phyloP scores from a whole-genome alignment of 2,113 vertebrate species.

The Prionailurus bengalensis region DNA sequence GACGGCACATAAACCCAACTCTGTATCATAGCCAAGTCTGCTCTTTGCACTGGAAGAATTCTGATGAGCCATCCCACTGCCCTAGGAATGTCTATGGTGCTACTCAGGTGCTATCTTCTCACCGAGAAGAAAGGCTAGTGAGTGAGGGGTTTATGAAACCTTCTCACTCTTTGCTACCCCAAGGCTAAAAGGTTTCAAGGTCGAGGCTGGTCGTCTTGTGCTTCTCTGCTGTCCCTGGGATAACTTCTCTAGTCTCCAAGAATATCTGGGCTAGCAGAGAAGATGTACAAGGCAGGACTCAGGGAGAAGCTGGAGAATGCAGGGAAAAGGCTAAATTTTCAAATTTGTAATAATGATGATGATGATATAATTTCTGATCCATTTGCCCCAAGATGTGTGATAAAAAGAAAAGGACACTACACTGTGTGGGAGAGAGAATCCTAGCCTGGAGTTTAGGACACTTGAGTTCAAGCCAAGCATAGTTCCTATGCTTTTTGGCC shows the following conservation, averaged over 20 bases:
- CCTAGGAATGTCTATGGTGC: background rate
- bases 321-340: background rate
- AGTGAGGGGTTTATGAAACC: background rate
- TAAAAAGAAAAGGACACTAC: background rate
- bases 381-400: background rate
- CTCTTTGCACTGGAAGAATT: background rate
- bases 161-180: background rate
- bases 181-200: background rate
- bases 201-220: background rate
- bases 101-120: background rate
- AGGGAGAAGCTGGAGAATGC: background rate
- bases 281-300: background rate
- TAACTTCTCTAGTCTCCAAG: background rate
- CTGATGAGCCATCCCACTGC: background rate
- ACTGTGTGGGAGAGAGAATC: background rate
- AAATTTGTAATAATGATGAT: background rate
- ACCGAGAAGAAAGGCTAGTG: background rate
- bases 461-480: background rate
- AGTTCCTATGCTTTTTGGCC: background rate
- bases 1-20: background rate
- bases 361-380: background rate
- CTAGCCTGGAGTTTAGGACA: background rate
- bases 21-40: background rate
- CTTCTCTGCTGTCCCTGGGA: background rate
- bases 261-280: background rate